phyloP scores from a whole-genome alignment of 2,888 invertebrate genomes.

The Caenorhabditis zanzibari region DNA sequence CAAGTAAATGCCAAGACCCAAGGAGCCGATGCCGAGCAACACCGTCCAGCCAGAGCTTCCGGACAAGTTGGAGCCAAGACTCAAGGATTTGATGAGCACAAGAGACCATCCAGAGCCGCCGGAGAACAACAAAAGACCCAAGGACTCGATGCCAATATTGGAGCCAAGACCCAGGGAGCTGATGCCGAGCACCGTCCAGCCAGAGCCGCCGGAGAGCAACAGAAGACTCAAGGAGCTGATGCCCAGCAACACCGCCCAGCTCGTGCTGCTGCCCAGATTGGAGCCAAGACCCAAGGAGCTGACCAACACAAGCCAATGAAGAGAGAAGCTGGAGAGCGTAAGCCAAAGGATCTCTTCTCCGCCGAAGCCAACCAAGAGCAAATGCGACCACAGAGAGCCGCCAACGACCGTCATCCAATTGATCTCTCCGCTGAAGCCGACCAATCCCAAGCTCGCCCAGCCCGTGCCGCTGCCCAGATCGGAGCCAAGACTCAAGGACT shows the following conservation, averaged over 20 bases:
- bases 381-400: neutral
- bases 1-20: neutral
- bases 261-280: neutral
- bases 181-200: constrained; percentile 23
- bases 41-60: constrained; percentile 2
- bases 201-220: constrained; percentile 10
- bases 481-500: neutral
- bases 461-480: neutral
- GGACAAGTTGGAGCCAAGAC: neutral
- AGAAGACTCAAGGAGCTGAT: constrained; percentile 6
- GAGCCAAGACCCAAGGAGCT: constrained; percentile 2
- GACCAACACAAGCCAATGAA: constrained; percentile 5
- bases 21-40: constrained; percentile 4
- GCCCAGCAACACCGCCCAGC: neutral
- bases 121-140: neutral
- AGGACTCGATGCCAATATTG: neutral
- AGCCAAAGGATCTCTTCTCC: constrained; percentile 15
- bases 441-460: constrained; percentile 3
- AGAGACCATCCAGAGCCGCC: constrained; percentile 6
- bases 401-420: no score
- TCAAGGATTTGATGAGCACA: no score
- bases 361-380: neutral
- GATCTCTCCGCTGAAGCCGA: constrained; percentile 16
- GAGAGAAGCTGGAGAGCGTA: constrained; percentile 12
- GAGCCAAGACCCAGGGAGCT: constrained; percentile 12